Evolutionary conservation across 1,140 invertebrate species (phyloP).

Genomic region (Drosophila sp.): DNA sequence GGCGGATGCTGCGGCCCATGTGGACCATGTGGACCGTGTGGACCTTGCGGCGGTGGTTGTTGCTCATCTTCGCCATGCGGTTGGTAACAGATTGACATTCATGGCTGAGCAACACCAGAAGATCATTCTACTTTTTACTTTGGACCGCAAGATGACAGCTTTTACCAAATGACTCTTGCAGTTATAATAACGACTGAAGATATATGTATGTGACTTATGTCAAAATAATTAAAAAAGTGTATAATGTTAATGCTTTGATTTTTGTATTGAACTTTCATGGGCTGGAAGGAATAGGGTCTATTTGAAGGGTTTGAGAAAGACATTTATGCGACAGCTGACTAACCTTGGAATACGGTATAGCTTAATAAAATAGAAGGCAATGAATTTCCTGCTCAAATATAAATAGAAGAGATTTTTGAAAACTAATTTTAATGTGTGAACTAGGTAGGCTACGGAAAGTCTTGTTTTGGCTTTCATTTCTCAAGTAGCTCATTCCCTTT

Average conservation of each 20-base stretch:
- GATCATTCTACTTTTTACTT: not conserved
- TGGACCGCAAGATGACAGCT: slow-evolving; percentile 1
- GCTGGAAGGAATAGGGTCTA: too few species aligned
- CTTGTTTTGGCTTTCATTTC: too few species aligned
- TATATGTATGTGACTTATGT: slow-evolving; percentile 17
- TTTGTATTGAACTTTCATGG: not conserved
- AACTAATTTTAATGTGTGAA: too few species aligned
- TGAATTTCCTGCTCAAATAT: too few species aligned
- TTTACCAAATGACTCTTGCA: slow-evolving; percentile 7
- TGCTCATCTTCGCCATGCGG: slow-evolving; percentile 6
- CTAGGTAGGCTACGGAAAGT: too few species aligned
- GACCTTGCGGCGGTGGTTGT: slow-evolving; percentile 18
- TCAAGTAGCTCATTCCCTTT: not conserved
- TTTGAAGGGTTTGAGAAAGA: too few species aligned
- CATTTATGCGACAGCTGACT: too few species aligned
- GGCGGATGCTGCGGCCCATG: slow-evolving; percentile 26
- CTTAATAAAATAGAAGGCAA: too few species aligned
- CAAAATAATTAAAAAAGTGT: not conserved
- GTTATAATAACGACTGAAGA: slow-evolving; percentile 3
- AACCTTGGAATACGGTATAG: too few species aligned
- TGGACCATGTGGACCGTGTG: slow-evolving; percentile 2
- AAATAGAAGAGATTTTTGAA: too few species aligned
- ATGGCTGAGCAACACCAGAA: not conserved
- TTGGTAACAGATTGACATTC: not conserved
- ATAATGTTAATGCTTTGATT: not conserved